Evolutionary conservation across 1,140 invertebrate species (phyloP), one percentile per base, ranked within the genome.

Genomic region (Rhyacophila brunnea): DNA sequence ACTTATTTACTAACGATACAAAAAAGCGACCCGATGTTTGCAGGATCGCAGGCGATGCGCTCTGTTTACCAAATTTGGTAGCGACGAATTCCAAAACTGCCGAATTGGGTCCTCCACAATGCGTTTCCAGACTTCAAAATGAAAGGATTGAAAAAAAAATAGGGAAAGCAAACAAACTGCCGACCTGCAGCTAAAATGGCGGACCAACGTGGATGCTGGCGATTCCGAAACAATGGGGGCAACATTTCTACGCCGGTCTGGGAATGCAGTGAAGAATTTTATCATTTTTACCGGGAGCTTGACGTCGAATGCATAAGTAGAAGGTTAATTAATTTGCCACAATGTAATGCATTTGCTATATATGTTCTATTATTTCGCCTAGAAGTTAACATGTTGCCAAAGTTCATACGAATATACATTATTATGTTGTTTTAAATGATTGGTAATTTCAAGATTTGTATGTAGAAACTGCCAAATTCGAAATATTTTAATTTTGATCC

Each of bases 191-290:
- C 32, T 9, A 53, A 62, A 56, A 52, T 23, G 48, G 47, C 20
- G 14, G 46, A n/a, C 60, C 56, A 58, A 52, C 47, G 53, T 38
- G 53, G 35, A 49, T 6, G 44, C 55, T 44, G 58, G 49, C 55
- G 47, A 54, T 54, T 55, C 48, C 54, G 40, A 62, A 59, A 63
- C 61, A 63, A 63, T 63, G 56, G 61, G 56, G 48, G 60, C 56
- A 62, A 55, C 44, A 48, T 58, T 62, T 59, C 44, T 50, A 47
- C 42, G n/a, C 14, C 35, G 60, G 61, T 63, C 61, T 63, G 61
- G 56, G 56, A 63, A 63, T 63, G 56, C 47, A 52, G 17, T 36
- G 42, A 17, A 42, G 53, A 58, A 49, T 63, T 55, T 58, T 55
- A 57, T 52, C 40, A 63, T 58, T 63, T 63, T 55, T 55, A 59